These are phyloP conservation scores for Psammodynastes pulverulentus DNA, from an alignment of 2,113 vertebrate species.

Conservation along the genomic window DNA sequence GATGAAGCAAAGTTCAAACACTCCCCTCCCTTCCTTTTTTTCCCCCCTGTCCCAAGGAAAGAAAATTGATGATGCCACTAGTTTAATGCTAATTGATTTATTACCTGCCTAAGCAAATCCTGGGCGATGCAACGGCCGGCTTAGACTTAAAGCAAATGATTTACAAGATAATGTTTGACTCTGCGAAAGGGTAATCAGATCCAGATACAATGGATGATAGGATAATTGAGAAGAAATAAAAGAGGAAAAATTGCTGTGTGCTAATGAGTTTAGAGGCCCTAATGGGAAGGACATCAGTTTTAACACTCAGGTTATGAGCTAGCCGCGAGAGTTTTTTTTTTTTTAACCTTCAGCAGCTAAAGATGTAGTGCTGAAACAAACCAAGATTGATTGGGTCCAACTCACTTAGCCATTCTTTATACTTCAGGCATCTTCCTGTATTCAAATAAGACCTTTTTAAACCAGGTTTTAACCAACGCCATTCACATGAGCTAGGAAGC, in stretches of 20 bases:
- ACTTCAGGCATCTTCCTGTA: slow-evolving; percentile 65
- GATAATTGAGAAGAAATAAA: slow-evolving; percentile 87
- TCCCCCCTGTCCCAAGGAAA: slow-evolving; percentile 47
- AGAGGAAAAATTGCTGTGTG: slow-evolving; percentile 83
- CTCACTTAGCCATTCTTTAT: slow-evolving; percentile 75
- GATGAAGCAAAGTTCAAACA: slow-evolving; percentile 61
- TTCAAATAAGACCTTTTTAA: slow-evolving; percentile 56
- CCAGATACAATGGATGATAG: slow-evolving; percentile 85
- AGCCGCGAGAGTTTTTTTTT: slow-evolving; percentile 57
- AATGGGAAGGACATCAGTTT: slow-evolving; percentile 83
- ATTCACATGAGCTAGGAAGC: slow-evolving; percentile 42
- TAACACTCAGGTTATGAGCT: slow-evolving; percentile 78
- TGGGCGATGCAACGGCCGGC: slow-evolving; percentile 66
- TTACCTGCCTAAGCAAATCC: slow-evolving; percentile 80
- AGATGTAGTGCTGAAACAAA: slow-evolving; percentile 74
- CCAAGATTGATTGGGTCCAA: slow-evolving; percentile 76
- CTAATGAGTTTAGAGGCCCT: slow-evolving; percentile 83
- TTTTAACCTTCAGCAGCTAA: slow-evolving; percentile 60
- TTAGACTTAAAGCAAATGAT: slow-evolving; percentile 81
- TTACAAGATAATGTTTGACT: slow-evolving; percentile 86
- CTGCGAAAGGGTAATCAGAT: slow-evolving; percentile 83
- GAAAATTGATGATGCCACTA: slow-evolving; percentile 77
- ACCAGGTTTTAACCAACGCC: slow-evolving; percentile 56
- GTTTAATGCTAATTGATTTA: slow-evolving; percentile 86
- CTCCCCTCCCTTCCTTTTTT: slow-evolving; percentile 28